phyloP scores from a whole-genome alignment of 2,888 invertebrate genomes.

The Cetonia aurata region DNA sequence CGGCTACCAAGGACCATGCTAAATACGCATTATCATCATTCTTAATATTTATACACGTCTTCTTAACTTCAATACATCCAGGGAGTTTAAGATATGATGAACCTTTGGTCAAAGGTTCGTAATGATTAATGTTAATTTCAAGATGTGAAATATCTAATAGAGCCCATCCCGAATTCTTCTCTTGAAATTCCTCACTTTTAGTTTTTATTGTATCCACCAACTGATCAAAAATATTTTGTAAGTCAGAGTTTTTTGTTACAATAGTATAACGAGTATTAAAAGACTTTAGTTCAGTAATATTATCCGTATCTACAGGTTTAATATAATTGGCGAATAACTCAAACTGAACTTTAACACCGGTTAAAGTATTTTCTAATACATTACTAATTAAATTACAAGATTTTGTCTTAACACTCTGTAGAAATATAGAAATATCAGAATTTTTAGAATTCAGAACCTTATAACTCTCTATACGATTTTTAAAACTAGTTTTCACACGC shows the following conservation, averaged over 20 bases:
- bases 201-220: neutral
- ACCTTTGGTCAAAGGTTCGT: constrained; percentile 47
- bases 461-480: constrained; percentile 1
- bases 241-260: neutral
- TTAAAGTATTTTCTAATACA: neutral
- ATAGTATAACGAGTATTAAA: neutral
- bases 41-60: constrained; percentile 52
- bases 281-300: neutral
- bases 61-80: constrained; percentile 45
- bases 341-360: constrained; percentile 7
- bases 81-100: constrained; percentile 49
- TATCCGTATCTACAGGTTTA: neutral
- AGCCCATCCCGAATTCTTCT: neutral
- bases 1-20: constrained; percentile 53
- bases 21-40: constrained; percentile 53
- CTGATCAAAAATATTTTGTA: neutral
- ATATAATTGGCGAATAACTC: neutral
- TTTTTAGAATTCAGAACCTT: neutral
- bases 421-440: neutral
- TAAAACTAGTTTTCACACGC: neutral
- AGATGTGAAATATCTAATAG: neutral
- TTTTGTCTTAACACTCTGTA: neutral
- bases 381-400: constrained; percentile 3
- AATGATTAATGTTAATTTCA: constrained; percentile 50
- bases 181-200: constrained; percentile 6